A percentile compares a stretch with the other conserved stretches of the same genome.
Evolutionary conservation across 2,797 vertebrate species (phyloP).

Genomic region (Pyrocephalus nanus): DNA sequence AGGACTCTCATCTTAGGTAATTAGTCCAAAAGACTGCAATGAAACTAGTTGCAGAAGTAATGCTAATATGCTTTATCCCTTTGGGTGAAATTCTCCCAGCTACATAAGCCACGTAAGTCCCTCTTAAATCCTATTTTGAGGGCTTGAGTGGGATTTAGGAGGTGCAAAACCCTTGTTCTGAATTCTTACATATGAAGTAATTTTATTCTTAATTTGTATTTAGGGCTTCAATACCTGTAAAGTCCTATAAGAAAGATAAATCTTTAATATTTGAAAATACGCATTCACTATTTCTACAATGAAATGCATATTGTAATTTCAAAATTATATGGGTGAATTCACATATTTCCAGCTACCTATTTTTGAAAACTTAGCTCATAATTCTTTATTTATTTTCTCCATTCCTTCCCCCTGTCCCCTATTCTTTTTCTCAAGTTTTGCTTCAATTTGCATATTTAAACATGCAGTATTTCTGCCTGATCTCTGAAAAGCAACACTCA

Average conservation of each 20-base stretch:
- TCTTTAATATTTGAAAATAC: background rate
- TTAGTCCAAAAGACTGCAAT: background rate
- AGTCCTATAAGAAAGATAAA: background rate
- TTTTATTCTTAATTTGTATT: background rate
- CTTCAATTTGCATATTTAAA: constrained; percentile 58
- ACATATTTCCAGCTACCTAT: background rate
- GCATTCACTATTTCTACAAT: background rate
- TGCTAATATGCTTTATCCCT: background rate
- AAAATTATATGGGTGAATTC: background rate
- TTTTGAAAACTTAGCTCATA: background rate
- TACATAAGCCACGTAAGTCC: background rate
- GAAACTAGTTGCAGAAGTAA: background rate
- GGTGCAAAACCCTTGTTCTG: background rate
- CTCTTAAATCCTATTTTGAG: constrained; percentile 24
- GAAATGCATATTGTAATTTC: background rate
- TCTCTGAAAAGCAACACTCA: constrained; percentile 53
- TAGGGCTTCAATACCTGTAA: background rate
- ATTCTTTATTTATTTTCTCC: background rate
- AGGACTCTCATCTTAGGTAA: background rate
- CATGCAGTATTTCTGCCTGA: constrained; percentile 40
- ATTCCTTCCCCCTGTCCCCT: rapidly evolving
- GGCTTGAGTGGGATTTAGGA: background rate
- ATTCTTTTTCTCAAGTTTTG: background rate
- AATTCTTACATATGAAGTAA: background rate
- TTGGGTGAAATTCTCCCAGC: background rate